Conservation (phyloP, 2,113 vertebrate genomes). For the Rallus limicola region DNA sequence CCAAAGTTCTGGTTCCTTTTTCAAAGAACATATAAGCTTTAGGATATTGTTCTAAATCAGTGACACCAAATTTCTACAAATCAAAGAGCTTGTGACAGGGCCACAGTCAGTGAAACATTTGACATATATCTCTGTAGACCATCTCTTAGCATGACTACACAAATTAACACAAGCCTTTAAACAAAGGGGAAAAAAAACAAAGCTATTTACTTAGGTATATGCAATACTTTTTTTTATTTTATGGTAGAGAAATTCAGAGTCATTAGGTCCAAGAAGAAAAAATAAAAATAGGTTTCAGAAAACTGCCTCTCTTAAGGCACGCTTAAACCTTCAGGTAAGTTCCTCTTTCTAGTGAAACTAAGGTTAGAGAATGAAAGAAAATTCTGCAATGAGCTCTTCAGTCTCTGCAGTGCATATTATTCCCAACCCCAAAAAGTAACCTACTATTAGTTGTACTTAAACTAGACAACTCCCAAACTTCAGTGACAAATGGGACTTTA, state of each 20-base stretch:
- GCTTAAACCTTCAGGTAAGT: neutral
- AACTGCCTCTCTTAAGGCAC: neutral
- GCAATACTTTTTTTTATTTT: neutral
- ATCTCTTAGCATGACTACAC: neutral
- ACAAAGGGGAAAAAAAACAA: neutral
- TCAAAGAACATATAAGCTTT: neutral
- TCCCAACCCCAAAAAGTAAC: neutral
- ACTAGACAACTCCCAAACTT: neutral
- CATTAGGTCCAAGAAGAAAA: neutral
- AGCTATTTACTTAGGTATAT: neutral
- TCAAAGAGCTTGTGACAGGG: neutral
- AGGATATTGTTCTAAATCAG: neutral
- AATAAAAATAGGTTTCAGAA: neutral
- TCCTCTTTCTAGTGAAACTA: neutral
- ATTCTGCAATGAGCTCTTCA: neutral
- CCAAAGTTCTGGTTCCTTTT: neutral
- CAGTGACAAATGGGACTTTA: neutral
- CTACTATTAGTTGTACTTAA: neutral
- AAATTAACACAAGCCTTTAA: neutral
- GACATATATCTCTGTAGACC: neutral
- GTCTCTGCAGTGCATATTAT: neutral
- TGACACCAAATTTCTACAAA: neutral
- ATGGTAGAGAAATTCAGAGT: neutral
- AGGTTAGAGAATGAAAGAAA: neutral
- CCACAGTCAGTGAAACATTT: neutral